These are phyloP conservation scores for Pontoporia blainvillei DNA, from an alignment of 2,113 vertebrate species.

Conservation along the genomic window DNA sequence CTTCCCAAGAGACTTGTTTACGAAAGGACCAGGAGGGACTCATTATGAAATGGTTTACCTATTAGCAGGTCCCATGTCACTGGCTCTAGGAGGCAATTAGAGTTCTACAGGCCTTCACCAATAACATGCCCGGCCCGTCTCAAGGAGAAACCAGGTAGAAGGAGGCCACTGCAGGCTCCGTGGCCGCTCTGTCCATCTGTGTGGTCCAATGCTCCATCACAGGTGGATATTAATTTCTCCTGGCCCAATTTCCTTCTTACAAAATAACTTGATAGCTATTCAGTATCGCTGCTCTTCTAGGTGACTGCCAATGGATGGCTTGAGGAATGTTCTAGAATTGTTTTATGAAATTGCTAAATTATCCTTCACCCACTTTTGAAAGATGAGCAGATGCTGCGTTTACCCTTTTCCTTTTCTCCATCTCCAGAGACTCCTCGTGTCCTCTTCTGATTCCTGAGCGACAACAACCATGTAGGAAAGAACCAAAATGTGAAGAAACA, in stretches of 20 bases:
- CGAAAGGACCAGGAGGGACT: neutral
- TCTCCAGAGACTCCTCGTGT: neutral
- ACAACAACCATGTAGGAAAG: neutral
- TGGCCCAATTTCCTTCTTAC: neutral
- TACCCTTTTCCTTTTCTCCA: neutral
- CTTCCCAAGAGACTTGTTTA: neutral
- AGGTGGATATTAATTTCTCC: neutral
- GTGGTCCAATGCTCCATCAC: fast-evolving
- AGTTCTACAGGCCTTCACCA: too few species aligned
- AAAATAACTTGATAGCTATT: neutral
- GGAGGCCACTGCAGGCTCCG: fast-evolving
- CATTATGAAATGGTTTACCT: neutral
- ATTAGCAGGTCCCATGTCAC: neutral
- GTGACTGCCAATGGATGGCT: neutral
- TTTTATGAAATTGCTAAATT: neutral
- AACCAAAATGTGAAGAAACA: neutral
- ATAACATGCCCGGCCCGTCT: fast-evolving
- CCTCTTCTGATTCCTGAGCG: neutral
- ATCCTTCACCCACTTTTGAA: neutral
- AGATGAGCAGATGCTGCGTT: neutral
- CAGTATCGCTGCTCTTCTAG: neutral
- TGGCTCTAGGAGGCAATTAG: neutral
- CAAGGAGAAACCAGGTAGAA: neutral
- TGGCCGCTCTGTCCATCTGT: fast-evolving
- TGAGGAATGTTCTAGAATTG: neutral